phyloP scores from a whole-genome alignment of 2,797 vertebrate species.

The Brachyalestes nurse region DNA sequence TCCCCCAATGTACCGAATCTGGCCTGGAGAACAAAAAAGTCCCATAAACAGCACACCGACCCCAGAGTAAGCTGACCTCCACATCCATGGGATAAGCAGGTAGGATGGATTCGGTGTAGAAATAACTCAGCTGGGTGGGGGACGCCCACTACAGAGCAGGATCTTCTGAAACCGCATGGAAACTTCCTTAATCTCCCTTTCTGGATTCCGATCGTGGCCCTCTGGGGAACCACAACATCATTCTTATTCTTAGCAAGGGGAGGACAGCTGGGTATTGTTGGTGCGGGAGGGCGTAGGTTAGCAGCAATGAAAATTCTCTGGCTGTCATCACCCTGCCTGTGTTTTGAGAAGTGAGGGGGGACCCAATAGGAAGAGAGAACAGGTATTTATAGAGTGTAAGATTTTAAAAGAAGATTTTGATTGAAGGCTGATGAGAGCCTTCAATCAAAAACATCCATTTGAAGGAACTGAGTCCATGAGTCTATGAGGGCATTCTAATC shows the following conservation, averaged over 20 bases:
- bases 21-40: slow-evolving; percentile 14
- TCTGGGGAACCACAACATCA: slow-evolving; percentile 60
- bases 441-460: not conserved
- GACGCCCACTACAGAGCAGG: slow-evolving; percentile 65
- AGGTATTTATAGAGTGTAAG: slow-evolving; percentile 53
- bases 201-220: slow-evolving; percentile 66
- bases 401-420: slow-evolving; percentile 37
- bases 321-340: slow-evolving; percentile 37
- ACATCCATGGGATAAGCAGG: slow-evolving; percentile 79
- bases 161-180: slow-evolving; percentile 54
- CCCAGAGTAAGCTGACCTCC: slow-evolving; percentile 65
- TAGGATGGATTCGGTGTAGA: slow-evolving; percentile 76
- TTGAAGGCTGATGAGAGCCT: slow-evolving; percentile 8
- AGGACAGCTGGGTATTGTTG: slow-evolving; percentile 43
- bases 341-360: slow-evolving; percentile 19
- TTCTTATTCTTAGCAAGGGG: slow-evolving; percentile 66
- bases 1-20: not conserved
- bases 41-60: slow-evolving; percentile 40
- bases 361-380: slow-evolving; percentile 15
- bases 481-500: not conserved
- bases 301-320: slow-evolving; percentile 46
- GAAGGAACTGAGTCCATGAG: not conserved
- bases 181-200: slow-evolving; percentile 77
- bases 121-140: slow-evolving; percentile 72
- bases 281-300: slow-evolving; percentile 26